Evolutionary conservation across 2,113 vertebrate genomes (phyloP), one percentile per base, ranked within the genome.

Genomic region (Meriones unguiculatus): DNA sequence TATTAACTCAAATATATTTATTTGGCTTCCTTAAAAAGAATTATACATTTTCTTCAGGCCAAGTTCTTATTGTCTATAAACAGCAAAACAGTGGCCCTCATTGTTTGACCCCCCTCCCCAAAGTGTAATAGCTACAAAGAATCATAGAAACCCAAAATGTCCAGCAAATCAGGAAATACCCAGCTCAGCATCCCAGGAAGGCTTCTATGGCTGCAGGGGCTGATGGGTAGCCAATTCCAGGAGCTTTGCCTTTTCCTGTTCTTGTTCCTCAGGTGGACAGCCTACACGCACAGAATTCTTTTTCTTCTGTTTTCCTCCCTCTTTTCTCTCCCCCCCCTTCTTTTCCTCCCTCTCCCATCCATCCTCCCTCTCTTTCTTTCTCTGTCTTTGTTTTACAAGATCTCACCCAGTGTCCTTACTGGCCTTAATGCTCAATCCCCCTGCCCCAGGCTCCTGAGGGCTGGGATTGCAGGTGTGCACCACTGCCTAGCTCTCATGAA

Each of bases 181-280:
- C 35, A 70, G 25, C 46, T 94, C 35, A 46, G 2, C 14, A 14
- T 50, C 11, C 38, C 50, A 24, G 84, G 50, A 46, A 70, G 59
- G 20, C 30, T 18, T 4, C 4, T 62, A 25, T 67, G 28, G 7
- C 41, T 50, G 0, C 59, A 22, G 46, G 28, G 25, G 52, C n/a
- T 15, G 65, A 22, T 2, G 18, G 25, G 35, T 3, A 25, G 89
- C 41, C 8, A 13, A 12, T 28, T 1, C 0, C 5, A 25, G 78
- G 20, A 75, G 4, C 52, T 3, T 2, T 7, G 10, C 8, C 1
- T 13, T 57, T 8, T 54, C 76, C 17, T 17, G 38, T 50, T 30
- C 17, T 25, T 72, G 46, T 20, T 25, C 2, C 3, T 13, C 0
- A 11, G 30, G 7, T 35, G 2, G n/a, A 7, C 2, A 28, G 4